Conservation (phyloP, 2,113 vertebrate species). For the Xenopus tropicalis region DNA sequence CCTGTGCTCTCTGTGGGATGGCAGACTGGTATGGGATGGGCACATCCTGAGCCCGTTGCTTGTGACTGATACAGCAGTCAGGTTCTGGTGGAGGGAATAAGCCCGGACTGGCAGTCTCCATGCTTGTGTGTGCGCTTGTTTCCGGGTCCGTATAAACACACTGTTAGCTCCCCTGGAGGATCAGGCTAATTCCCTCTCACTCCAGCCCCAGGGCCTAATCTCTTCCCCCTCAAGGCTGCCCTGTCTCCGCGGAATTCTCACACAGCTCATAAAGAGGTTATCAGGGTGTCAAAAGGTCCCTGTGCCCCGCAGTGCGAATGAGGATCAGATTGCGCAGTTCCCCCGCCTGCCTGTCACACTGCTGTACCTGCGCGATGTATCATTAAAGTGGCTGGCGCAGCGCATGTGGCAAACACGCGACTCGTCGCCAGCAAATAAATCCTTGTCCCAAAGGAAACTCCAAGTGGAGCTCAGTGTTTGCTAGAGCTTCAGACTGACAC, state of each 20-base stretch:
- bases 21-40: no score
- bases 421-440: no score
- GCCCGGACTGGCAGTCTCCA: conserved; percentile 10
- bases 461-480: no score
- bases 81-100: conserved; percentile 13
- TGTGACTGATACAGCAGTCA: no score
- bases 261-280: background rate
- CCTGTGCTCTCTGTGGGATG: no score
- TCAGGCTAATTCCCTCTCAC: background rate
- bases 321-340: background rate
- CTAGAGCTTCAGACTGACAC: no score
- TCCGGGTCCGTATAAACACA: conserved; percentile 66
- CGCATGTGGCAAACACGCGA: no score
- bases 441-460: no score
- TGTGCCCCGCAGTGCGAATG: background rate
- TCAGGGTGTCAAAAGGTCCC: conserved; percentile 6
- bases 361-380: no score
- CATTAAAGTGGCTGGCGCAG: no score
- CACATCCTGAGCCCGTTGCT: no score
- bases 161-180: conserved; percentile 14
- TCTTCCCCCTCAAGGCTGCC: background rate
- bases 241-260: background rate
- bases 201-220: background rate
- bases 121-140: conserved; percentile 52
- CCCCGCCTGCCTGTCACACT: no score